Percentiles rank a stretch among this genome's conserved stretches.
Evolutionary conservation across 2,888 invertebrate species (phyloP).

Genomic region (Noctua pronuba): DNA sequence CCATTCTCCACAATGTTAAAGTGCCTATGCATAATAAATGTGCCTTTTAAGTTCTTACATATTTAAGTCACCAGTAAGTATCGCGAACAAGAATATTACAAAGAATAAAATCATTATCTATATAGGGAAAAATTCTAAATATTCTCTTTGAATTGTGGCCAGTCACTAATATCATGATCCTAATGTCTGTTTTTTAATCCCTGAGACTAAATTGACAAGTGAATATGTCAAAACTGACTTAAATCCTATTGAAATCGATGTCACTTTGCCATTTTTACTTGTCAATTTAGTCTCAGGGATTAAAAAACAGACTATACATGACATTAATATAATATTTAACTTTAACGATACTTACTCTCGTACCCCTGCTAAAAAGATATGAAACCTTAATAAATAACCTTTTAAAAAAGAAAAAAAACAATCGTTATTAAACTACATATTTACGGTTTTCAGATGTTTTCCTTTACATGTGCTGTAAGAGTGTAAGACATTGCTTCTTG

Average conservation of each 20-base stretch:
- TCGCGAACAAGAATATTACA: not conserved
- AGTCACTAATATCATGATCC: not conserved
- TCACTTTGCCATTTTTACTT: too few relatives aligned
- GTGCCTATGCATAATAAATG: conserved; percentile 2
- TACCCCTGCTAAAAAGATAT: not conserved
- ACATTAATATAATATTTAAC: not conserved
- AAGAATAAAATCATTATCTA: not conserved
- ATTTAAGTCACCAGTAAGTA: not conserved
- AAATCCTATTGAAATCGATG: too few relatives aligned
- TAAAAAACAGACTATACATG: too few relatives aligned
- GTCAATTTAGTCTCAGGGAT: too few relatives aligned
- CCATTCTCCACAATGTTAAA: not conserved
- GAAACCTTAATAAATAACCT: not conserved
- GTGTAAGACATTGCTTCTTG: too few relatives aligned
- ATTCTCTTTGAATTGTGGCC: not conserved
- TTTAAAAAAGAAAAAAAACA: not conserved
- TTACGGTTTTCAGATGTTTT: too few relatives aligned
- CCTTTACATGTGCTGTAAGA: too few relatives aligned
- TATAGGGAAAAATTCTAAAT: not conserved
- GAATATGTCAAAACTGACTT: too few relatives aligned
- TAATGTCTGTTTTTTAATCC: too few relatives aligned
- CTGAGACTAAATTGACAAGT: too few relatives aligned
- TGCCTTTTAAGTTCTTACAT: not conserved
- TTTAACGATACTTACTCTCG: not conserved
- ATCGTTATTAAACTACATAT: not conserved